Base-by-base conservation (phyloP, 2,888 invertebrate species). In the Polyommatus iphigenia region DNA sequence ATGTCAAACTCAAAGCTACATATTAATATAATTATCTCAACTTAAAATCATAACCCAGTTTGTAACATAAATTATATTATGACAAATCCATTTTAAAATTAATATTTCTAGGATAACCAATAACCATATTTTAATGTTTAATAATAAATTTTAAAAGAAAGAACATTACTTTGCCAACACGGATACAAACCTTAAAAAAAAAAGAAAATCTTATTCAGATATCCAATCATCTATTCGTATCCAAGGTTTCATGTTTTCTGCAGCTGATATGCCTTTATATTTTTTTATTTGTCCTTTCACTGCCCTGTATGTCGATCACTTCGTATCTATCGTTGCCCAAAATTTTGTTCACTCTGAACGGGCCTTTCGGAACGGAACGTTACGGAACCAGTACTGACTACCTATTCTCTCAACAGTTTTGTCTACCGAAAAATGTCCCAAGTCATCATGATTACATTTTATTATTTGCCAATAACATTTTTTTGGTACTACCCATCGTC, bases 401-500 rank as follows among this genome's bases (percentile, higher is more conserved):
- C n/a, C 41, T 3, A 76, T 76, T 41, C 76, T 7, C 36, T 77
- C 46, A 18, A 77, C 46, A 13, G 77, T 67, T 77, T 77, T 77
- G 15, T 76, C 76, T 24, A 76, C 41, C 7, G 77, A 20, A 71
- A 77, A 77, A 36, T 77, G 73, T 13, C 84, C 85, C 5, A 80
- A 78, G 24, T 81, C 82, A 75, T 85, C 83, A 71, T 84, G 83
- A 77, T 82, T 78, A 36, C 72, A 67, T 77, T 81, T 46, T 29
- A 67, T 67, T 24, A 84, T 80, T 76, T 84, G 83, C 84, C 83
- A 84, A 5, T 83, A 79, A 76, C 83, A 84, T 7, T 67, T 78
- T 59, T 83, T 84, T 76, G 85, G 83, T 0, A 84, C 83, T 8
- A 84, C 78, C 84, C 84, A 85, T 1, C 83, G 81, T 10, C 83